A percentile compares a stretch with the other conserved stretches of the same genome.
phyloP scores from a whole-genome alignment of 1,140 invertebrate genomes.

The Ericerus pela region DNA sequence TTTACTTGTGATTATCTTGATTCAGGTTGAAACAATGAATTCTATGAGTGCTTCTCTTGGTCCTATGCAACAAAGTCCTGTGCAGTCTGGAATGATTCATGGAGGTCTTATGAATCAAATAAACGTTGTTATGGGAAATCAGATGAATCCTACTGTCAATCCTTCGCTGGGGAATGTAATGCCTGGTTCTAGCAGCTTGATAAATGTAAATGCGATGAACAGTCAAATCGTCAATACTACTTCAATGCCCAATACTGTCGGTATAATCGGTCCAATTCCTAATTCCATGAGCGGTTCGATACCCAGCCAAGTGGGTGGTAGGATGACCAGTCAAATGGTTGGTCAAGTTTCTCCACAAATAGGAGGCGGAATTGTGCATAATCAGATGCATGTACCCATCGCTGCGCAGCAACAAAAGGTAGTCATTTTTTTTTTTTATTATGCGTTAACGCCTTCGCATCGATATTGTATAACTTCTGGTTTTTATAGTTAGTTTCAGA shows the following conservation, averaged over 20 bases:
- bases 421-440: not conserved
- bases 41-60: slow-evolving; percentile 32
- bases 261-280: not conserved
- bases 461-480: not conserved
- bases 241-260: slow-evolving; percentile 14
- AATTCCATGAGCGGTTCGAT: slow-evolving; percentile 33
- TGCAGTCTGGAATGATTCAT: slow-evolving; percentile 29
- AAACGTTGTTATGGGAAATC: not conserved
- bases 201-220: no score
- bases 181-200: not conserved
- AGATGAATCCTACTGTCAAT: not conserved
- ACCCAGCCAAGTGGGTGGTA: slow-evolving; percentile 31
- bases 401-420: slow-evolving; percentile 21
- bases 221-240: not conserved
- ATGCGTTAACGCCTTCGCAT: no score
- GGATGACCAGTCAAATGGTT: not conserved
- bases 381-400: slow-evolving; percentile 32
- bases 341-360: not conserved
- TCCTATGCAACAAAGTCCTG: not conserved
- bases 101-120: slow-evolving; percentile 26
- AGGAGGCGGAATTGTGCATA: slow-evolving; percentile 22
- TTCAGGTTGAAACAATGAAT: slow-evolving; percentile 13
- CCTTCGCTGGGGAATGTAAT: not conserved
- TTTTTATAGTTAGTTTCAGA: slow-evolving; percentile 24
- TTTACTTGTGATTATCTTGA: not conserved